Evolutionary conservation across 2,888 invertebrate genomes (phyloP), one percentile per base, ranked within the genome.

Genomic region (Protophormia terraenovae): DNA sequence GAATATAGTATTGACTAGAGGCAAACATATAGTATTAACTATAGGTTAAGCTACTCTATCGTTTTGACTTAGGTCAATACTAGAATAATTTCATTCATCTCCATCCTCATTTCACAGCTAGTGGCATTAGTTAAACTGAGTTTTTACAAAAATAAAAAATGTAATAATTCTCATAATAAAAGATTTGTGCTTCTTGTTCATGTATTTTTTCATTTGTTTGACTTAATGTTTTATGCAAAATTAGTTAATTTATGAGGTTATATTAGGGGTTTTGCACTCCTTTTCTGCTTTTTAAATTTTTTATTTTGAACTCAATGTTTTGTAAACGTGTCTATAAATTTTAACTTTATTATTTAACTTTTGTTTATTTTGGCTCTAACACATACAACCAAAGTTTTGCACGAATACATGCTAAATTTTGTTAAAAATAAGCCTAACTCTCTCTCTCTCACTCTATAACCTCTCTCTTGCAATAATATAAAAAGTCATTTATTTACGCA

Each of bases 211-310:
- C 47, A 12, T 19, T 78, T 66, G 55, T 35, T 35, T 60, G 55
- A 41, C 41, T 80, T 72, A 71, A 72, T 80, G 76, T 76, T 41
- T 77, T 84, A 77, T 77, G 72, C 67, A 77, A 78, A 77, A 81
- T 77, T 73, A 72, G 67, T 81, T 81, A 84, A 81, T 84, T 84
- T 84, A 84, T 84, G 84, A 81, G 77, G 62, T 81, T 84, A 77
- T 77, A 67, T 62, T 41, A 27, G 38, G 62, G 73, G 29, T 75
- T 58, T 45, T 73, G 58, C 50, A 62, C 75, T 75, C 50, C 14
- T 38, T 58, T 62, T 32, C 41, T 41, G 12, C 6, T 12, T 64
- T 64, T 22, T 45, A 24, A 24, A 38, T 62, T 38, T 35, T 8
- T 27, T 38, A 22, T 45, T 60, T 16, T 53, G 50, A 64, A 7